Evolutionary conservation across 2,113 vertebrate genomes (phyloP).

Genomic region (Podarcis muralis): DNA sequence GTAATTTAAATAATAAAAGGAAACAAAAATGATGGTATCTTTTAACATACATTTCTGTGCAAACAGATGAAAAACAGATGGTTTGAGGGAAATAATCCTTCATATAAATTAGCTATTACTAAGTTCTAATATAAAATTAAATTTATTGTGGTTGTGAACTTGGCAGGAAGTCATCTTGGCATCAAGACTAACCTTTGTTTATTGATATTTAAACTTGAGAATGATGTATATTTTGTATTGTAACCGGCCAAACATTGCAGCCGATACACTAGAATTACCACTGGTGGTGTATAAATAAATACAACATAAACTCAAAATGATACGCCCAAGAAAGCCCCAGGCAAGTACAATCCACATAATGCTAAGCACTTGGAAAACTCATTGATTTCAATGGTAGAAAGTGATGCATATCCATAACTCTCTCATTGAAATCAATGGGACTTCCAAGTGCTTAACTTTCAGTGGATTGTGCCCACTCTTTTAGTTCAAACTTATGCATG

Average conservation of each 20-base stretch:
- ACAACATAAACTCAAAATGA: not conserved
- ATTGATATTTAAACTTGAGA: constrained; percentile 52
- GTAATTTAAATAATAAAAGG: not conserved
- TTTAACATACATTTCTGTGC: constrained; percentile 49
- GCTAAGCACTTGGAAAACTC: not conserved
- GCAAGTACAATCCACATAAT: not conserved
- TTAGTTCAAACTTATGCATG: not conserved
- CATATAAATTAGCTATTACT: constrained; percentile 49
- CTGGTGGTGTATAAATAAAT: constrained; percentile 28
- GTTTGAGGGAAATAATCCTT: constrained; percentile 50
- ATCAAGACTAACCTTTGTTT: constrained; percentile 40
- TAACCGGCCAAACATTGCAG: constrained; percentile 22
- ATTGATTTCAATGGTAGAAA: not conserved
- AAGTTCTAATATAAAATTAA: constrained; percentile 61
- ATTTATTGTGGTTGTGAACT: constrained; percentile 57
- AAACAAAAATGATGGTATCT: constrained; percentile 18
- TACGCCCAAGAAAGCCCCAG: not conserved
- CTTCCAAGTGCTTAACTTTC: not conserved
- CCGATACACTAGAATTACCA: not conserved
- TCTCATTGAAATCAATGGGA: not conserved
- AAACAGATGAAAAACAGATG: constrained; percentile 64
- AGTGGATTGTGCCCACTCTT: too few relatives aligned
- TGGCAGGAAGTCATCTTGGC: constrained; percentile 10
- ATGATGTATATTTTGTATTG: constrained; percentile 35
- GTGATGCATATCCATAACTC: not conserved